A percentile compares a stretch with the other conserved stretches of the same genome.
phyloP scores from a whole-genome alignment of 2,797 vertebrate genomes.

The Rousettus madagascariensis region DNA sequence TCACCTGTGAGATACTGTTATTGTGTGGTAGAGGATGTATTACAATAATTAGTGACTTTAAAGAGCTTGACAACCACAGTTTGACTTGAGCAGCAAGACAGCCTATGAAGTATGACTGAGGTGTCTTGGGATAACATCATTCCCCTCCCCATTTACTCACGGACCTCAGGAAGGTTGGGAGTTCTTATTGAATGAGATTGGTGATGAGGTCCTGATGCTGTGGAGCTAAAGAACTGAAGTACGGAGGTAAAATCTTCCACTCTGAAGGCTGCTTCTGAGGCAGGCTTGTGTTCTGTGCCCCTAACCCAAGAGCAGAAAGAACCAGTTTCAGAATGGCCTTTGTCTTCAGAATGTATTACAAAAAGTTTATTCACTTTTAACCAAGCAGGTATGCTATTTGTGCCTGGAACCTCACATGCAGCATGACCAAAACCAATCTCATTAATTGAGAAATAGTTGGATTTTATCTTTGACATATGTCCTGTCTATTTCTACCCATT shows the following conservation, averaged over 20 bases:
- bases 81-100: background rate
- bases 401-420: background rate
- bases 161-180: background rate
- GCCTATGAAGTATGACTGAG: background rate
- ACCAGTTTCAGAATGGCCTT: background rate
- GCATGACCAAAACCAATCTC: background rate
- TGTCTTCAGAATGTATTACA: background rate
- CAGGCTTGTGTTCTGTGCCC: background rate
- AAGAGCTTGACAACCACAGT: background rate
- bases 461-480: background rate
- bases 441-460: background rate
- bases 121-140: background rate
- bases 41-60: background rate
- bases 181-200: background rate
- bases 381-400: accelerated
- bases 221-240: background rate
- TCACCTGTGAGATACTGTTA: background rate
- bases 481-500: background rate
- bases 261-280: background rate
- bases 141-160: background rate
- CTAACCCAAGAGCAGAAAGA: background rate
- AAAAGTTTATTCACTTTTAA: background rate
- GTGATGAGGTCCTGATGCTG: background rate
- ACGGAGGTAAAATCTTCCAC: background rate
- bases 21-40: background rate